Percentiles rank a stretch among this genome's conserved stretches.
These are phyloP conservation scores for Stichodactyla helianthus DNA, from an alignment of 64 coral and sea anemone species.

Conservation along the genomic window DNA sequence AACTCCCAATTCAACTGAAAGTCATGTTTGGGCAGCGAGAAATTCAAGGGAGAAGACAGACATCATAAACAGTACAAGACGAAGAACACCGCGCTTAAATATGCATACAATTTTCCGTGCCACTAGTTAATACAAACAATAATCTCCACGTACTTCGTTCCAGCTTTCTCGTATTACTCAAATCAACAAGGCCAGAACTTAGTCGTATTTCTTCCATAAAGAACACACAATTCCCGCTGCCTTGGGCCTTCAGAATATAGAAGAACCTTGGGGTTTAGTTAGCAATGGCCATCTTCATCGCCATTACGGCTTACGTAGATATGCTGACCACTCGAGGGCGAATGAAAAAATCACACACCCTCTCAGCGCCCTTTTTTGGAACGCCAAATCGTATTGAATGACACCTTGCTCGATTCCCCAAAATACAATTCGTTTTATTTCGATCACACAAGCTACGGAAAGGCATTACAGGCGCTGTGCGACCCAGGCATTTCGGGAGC, in stretches of 20 bases:
- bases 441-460: constrained; percentile 13
- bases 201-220: constrained; percentile 92
- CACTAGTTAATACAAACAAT: constrained; percentile 99
- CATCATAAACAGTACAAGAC: constrained; percentile 64
- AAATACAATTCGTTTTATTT: constrained; percentile 87
- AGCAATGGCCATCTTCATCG: constrained; percentile 46
- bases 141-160: constrained; percentile 77
- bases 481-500: not conserved
- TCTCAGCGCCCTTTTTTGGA: constrained; percentile 99
- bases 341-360: constrained; percentile 99
- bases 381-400: constrained; percentile 99
- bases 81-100: constrained; percentile 93
- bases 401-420: constrained; percentile 92
- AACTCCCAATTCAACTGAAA: constrained; percentile 2
- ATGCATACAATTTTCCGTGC: constrained; percentile 99
- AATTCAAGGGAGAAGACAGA: constrained; percentile 56
- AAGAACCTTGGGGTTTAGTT: not conserved
- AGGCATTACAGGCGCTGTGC: constrained; percentile 9
- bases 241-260: constrained; percentile 13
- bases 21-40: not conserved
- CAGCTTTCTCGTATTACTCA: constrained; percentile 72
- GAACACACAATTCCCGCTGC: constrained; percentile 1
- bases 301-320: constrained; percentile 89
- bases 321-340: constrained; percentile 94
- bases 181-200: constrained; percentile 70